A percentile compares a stretch with the other conserved stretches of the same genome.
phyloP scores from a whole-genome alignment of 2,888 invertebrate species.

The Plemyria rubiginata region DNA sequence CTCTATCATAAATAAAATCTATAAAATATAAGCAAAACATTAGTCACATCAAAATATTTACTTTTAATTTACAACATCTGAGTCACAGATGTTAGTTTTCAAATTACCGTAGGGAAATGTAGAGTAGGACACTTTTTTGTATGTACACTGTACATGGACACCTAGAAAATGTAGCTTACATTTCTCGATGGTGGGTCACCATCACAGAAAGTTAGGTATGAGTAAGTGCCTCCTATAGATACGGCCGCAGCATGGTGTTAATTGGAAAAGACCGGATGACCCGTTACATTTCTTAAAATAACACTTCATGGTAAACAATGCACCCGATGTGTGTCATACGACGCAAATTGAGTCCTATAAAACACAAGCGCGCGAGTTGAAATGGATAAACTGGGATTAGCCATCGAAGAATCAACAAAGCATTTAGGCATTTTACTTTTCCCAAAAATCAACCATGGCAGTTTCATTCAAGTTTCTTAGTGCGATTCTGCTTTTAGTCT shows the following conservation, averaged over 20 bases:
- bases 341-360: constrained; percentile 61
- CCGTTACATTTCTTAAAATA: constrained; percentile 79
- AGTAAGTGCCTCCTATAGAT: constrained; percentile 59
- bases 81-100: constrained; percentile 13
- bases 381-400: constrained; percentile 63
- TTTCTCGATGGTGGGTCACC: constrained; percentile 36
- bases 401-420: constrained; percentile 42
- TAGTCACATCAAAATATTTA: constrained; percentile 21
- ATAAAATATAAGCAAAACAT: background rate
- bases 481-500: constrained; percentile 47
- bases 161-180: constrained; percentile 31
- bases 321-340: constrained; percentile 75
- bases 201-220: constrained; percentile 9
- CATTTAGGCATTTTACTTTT: background rate
- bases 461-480: constrained; percentile 48
- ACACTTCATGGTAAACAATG: constrained; percentile 71
- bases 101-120: constrained; percentile 27
- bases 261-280: constrained; percentile 73
- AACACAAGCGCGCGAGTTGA: constrained; percentile 50
- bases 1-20: background rate
- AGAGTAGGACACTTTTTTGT: constrained; percentile 34
- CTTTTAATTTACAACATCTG: constrained; percentile 12
- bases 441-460: constrained; percentile 44
- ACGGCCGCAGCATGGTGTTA: constrained; percentile 65
- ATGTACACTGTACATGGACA: background rate